Evolutionary conservation across 2,888 invertebrate genomes (phyloP), one percentile per base, ranked within the genome.

Genomic region (Phortica magna): DNA sequence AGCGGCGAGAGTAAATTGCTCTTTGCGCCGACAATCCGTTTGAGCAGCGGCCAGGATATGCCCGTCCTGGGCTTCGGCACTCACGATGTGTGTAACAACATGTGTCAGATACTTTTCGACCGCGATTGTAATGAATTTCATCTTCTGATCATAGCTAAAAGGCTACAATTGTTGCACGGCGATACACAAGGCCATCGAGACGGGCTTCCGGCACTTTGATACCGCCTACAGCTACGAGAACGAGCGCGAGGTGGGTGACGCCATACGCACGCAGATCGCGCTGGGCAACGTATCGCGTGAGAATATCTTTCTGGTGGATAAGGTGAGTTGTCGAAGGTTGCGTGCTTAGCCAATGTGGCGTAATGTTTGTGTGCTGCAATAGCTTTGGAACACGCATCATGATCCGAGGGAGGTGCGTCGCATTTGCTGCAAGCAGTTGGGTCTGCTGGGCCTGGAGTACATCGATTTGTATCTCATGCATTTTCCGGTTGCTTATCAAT

Each of bases 401-500:
- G 85, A 89, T 4, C 89, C 91, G 0, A 83, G 84, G 7, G 84
- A 78, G 22, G 90, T 91, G 3, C 89, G 90, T 73, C 79, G 80
- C 7, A 88, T 88, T 92, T 93, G 96, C 80, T 93, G 93, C 73
- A 93, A 93, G 70, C 95, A 96, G 0, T 89, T 97, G 9, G 87
- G 92, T 0, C 92, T 94, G 74, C 93, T 97, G 77, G 94, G 95
- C 0, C 88, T 97, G 10, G 94, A 94, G 0, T 97, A 97, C 88
- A 92, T 97, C 71, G 97, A 97, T 88, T 92, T 97, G 0, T 97
- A 95, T 87, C 92, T 97, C 65, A 95, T 97, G 81, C 70, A 71
- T 39, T 71, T 71, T 71, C 70, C 70, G n/a, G 70, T 71, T 55
- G 70, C 22, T 53, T 71, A 55, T n/a, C 6, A 53, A 22, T 53